phyloP scores from a whole-genome alignment of 2,113 vertebrate genomes.

The Burhinus bistriatus region DNA sequence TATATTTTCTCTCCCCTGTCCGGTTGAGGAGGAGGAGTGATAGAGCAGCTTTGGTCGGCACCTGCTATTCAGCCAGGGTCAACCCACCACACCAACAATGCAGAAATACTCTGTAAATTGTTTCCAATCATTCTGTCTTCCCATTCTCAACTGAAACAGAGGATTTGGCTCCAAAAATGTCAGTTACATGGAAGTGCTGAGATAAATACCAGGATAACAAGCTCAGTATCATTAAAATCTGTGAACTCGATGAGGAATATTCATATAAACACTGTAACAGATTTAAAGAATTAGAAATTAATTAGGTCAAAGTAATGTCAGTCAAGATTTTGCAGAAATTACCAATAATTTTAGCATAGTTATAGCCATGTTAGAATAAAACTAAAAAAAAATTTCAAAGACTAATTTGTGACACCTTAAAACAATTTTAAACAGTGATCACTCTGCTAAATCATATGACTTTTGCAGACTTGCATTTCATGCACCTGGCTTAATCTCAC shows the following conservation, averaged over 20 bases:
- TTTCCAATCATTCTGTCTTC: background rate
- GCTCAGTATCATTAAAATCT: background rate
- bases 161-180: background rate
- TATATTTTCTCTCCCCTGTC: background rate
- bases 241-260: background rate
- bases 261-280: background rate
- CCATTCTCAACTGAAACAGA: background rate
- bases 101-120: background rate
- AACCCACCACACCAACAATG: background rate
- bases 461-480: background rate
- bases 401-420: background rate
- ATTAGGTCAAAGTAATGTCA: background rate
- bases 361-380: background rate
- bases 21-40: background rate
- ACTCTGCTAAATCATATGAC: background rate
- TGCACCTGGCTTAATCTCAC: background rate
- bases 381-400: background rate
- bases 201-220: background rate
- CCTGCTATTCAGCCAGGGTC: background rate
- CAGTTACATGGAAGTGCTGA: background rate
- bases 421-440: background rate
- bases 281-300: slow-evolving; percentile 6
- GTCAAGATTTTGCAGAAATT: background rate
- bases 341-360: background rate
- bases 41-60: background rate